phyloP scores from a whole-genome alignment of 1,140 invertebrate species.

The Drosophila parabipectinata region DNA sequence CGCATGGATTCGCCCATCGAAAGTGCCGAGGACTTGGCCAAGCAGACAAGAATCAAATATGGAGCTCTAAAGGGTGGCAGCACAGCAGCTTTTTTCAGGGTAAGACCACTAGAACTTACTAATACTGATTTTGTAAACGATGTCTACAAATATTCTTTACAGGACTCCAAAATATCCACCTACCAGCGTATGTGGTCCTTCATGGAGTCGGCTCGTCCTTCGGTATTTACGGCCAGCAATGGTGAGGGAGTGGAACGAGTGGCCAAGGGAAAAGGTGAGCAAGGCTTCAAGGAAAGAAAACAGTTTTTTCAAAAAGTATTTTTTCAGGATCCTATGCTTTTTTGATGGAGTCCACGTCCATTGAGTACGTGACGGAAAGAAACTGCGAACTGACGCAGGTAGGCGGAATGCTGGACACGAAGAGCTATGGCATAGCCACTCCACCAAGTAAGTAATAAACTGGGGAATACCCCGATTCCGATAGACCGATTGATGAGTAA shows the following conservation, averaged over 20 bases:
- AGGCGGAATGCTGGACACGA: slow-evolving; percentile 94
- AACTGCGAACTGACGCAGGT: slow-evolving; percentile 96
- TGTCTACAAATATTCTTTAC: background rate
- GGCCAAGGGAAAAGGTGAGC: slow-evolving; percentile 90
- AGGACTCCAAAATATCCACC: slow-evolving; percentile 96
- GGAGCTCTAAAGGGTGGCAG: slow-evolving; percentile 96
- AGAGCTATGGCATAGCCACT: slow-evolving; percentile 97
- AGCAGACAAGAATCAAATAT: slow-evolving; percentile 98
- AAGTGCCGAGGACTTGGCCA: slow-evolving; percentile 97
- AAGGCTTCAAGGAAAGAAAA: too few relatives aligned
- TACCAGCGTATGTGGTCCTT: slow-evolving; percentile 97
- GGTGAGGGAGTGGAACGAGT: slow-evolving; percentile 94
- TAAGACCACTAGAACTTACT: slow-evolving; percentile 84
- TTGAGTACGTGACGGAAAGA: slow-evolving; percentile 95
- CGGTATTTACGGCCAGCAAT: slow-evolving; percentile 93
- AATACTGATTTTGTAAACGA: background rate
- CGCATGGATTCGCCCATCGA: slow-evolving; percentile 98
- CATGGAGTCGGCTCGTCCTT: slow-evolving; percentile 93
- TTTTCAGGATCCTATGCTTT: slow-evolving; percentile 90
- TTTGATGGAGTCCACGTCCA: slow-evolving; percentile 96
- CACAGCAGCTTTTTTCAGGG: slow-evolving; percentile 95
- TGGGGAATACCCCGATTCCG: background rate
- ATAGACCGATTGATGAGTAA: background rate
- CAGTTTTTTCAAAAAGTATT: too few relatives aligned
- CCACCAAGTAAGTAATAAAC: slow-evolving; percentile 90